phyloP scores from a whole-genome alignment of 92 coral and sea anemone species.

The Parazoanthus darwini region DNA sequence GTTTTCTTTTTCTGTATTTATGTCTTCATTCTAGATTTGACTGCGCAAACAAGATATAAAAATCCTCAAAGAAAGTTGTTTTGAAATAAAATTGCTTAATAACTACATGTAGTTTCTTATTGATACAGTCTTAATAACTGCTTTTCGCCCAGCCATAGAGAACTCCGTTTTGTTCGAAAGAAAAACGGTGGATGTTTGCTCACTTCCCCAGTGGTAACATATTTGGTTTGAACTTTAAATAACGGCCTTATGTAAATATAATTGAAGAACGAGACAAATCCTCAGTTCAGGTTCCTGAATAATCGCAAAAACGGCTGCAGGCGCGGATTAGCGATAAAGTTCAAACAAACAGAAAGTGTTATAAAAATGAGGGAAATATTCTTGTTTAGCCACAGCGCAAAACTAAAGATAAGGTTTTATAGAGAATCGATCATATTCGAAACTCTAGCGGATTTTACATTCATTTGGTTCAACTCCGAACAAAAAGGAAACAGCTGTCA shows the following conservation, averaged over 20 bases:
- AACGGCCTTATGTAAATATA: neutral
- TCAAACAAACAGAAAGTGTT: neutral
- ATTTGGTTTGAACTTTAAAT: neutral
- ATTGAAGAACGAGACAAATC: neutral
- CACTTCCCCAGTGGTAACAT: neutral
- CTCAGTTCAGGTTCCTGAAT: neutral
- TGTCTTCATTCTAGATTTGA: too few relatives aligned
- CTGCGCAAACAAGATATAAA: too few relatives aligned
- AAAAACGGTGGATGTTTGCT: neutral
- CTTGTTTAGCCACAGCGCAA: too few relatives aligned
- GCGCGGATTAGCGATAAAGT: neutral
- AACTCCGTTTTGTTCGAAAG: too few relatives aligned
- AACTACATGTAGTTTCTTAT: neutral
- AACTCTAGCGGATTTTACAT: too few relatives aligned
- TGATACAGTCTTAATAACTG: neutral
- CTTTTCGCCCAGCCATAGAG: neutral
- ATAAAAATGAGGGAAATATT: too few relatives aligned
- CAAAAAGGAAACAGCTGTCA: neutral
- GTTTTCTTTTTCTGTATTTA: too few relatives aligned
- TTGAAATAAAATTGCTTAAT: neutral
- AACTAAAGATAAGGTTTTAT: too few relatives aligned
- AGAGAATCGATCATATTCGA: neutral
- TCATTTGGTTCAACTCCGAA: neutral
- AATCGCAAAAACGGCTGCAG: neutral
- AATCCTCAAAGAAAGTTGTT: neutral